These are phyloP conservation scores for Eidolon dupreanum DNA, from an alignment of 2,797 vertebrate genomes.

Conservation along the genomic window DNA sequence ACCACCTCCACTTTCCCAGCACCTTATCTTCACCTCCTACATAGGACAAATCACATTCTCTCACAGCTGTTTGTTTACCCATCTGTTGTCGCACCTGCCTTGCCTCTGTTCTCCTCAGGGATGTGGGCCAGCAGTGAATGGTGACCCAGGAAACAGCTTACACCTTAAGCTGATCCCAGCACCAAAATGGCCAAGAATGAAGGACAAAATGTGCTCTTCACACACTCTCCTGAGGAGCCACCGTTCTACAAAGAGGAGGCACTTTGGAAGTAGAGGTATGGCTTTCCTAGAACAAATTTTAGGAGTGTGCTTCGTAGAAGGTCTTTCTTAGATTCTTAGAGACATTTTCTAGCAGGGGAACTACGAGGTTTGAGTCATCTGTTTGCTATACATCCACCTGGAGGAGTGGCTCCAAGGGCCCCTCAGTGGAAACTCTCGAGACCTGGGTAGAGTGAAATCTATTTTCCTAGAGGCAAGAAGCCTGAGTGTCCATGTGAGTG, in stretches of 20 bases:
- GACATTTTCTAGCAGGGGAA: neutral
- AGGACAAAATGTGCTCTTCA: neutral
- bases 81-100: neutral
- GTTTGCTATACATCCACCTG: neutral
- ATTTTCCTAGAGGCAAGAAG: neutral
- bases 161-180: neutral
- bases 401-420: neutral
- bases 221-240: neutral
- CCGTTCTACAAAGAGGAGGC: neutral
- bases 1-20: neutral
- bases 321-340: neutral
- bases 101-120: neutral
- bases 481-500: neutral
- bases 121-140: neutral
- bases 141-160: neutral
- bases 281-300: neutral
- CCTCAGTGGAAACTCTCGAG: neutral
- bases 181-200: neutral
- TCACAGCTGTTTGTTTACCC: neutral
- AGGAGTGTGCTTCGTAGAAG: neutral
- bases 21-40: fast-evolving
- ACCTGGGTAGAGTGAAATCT: neutral
- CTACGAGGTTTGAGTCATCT: neutral
- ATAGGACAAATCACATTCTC: neutral
- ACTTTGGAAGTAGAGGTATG: neutral